These are phyloP conservation scores for Phalacrocorax carbo DNA, from an alignment of 2,113 vertebrate species.

Conservation along the genomic window DNA sequence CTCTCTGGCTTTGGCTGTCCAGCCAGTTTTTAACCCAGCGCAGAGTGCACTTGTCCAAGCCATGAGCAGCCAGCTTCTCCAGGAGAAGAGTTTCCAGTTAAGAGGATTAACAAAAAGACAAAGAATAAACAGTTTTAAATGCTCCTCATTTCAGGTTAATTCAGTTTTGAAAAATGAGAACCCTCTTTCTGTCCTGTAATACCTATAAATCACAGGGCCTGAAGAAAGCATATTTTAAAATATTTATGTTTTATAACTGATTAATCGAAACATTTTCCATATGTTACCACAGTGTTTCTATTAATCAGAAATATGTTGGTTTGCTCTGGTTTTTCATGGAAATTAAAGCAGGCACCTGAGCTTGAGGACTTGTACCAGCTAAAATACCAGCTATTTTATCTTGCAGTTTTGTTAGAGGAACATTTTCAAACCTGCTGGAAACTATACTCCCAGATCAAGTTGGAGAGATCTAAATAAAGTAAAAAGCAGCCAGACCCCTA, in stretches of 20 bases:
- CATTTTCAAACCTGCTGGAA: not conserved
- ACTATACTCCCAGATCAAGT: not conserved
- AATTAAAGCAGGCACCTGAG: not conserved
- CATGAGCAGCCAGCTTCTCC: no score
- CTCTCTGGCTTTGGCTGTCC: no score
- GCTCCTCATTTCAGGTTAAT: not conserved
- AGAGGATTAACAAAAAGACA: not conserved
- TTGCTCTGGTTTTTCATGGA: not conserved
- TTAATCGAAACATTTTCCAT: not conserved
- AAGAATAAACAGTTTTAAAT: not conserved
- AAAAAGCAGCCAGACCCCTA: not conserved
- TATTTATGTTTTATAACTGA: not conserved
- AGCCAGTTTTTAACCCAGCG: no score
- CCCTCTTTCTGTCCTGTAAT: not conserved
- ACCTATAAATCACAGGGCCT: not conserved
- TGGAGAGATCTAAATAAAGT: not conserved
- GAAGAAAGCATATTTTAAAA: not conserved
- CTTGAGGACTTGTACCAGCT: not conserved
- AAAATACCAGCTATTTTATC: not conserved
- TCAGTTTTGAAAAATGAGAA: not conserved
- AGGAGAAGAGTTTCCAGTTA: not conserved
- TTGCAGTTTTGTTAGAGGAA: not conserved
- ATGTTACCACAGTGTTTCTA: not conserved
- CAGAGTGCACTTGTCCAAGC: no score
- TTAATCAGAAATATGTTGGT: not conserved